Evolutionary conservation across 2,888 invertebrate species (phyloP), one percentile per base, ranked within the genome.

Genomic region (Cordylochernes scorpioides): DNA sequence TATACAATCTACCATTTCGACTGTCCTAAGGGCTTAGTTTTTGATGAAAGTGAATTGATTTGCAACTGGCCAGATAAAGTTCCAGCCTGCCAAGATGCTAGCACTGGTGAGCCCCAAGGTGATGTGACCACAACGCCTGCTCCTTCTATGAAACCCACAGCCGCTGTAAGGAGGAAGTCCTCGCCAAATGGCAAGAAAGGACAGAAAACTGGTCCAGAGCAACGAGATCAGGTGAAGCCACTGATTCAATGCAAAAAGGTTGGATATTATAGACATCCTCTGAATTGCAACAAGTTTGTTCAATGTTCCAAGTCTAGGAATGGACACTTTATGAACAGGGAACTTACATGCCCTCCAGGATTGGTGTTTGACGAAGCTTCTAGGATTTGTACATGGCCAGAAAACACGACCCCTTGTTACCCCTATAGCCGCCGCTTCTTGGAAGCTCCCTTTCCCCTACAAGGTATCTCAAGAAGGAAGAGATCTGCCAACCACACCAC

Each of bases 281-380:
- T 12, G 14, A 32, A 35, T 29, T 40, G 35, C 30, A 39, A 15
- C 36, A 60, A 71, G 28, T 74, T 73, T 55, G 72, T 72, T 49
- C 65, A 73, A 35, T 74, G 73, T 47, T 22, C 22, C 5, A 13
- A 13, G 14, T 22, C 22, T 6, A 12, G 12, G 5, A 71, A 72
- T 9, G 72, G n/a, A n/a, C n/a, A n/a, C n/a, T n/a, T 28, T 32
- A 7, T 32, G 32, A 25, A 71, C 72, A 12, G 22, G 4, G 22
- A 22, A 22, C 48, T 73, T 72, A 49, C 71, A 71, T 49, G 73
- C 73, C 45, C 72, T 73, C 1, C 64, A 66, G 15, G 73, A 72
- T 6, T 73, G 31, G 70, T 70, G 0, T 74, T 74, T 49, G 73
- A 73, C 49, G 37, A 35, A 13, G 25, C 28, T 10, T 34, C 29